Conservation (phyloP, 2,797 vertebrate genomes). For the Anisognathus igniventris region DNA sequence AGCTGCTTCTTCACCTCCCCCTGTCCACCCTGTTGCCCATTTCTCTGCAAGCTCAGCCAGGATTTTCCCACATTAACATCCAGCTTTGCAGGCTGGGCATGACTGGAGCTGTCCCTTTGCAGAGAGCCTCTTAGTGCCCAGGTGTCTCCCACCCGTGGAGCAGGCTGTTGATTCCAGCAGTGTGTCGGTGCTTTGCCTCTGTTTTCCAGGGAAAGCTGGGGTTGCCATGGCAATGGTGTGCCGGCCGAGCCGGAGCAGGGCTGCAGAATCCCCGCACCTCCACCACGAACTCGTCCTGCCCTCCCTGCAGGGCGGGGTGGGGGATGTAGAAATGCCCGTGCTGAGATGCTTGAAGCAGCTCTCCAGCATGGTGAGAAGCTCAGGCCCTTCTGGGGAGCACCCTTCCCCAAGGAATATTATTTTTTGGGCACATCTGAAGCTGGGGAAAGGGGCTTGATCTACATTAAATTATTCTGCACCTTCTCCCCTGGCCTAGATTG, state of each 20-base stretch:
- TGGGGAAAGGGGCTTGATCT: neutral
- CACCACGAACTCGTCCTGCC: accelerated
- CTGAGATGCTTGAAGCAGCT: neutral
- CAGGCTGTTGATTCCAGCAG: neutral
- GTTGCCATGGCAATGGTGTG: constrained; percentile 38
- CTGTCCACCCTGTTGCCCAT: accelerated
- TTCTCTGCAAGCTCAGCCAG: neutral
- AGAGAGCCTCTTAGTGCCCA: neutral
- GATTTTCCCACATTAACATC: neutral
- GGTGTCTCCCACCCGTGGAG: neutral
- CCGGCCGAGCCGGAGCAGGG: accelerated
- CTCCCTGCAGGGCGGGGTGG: neutral
- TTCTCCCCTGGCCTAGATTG: neutral
- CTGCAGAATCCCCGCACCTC: neutral
- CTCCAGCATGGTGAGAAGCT: neutral
- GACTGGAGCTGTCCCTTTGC: neutral
- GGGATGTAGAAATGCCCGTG: neutral
- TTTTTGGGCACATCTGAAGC: neutral
- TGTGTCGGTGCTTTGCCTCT: neutral
- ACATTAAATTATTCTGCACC: neutral
- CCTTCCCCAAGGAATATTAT: neutral
- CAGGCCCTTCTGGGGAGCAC: neutral
- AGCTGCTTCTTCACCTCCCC: neutral
- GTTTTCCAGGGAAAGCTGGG: neutral
- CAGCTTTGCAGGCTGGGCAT: accelerated